These are phyloP conservation scores for Chromoteleia sp. DNA, from an alignment of 2,888 invertebrate genomes.

Conservation along the genomic window DNA sequence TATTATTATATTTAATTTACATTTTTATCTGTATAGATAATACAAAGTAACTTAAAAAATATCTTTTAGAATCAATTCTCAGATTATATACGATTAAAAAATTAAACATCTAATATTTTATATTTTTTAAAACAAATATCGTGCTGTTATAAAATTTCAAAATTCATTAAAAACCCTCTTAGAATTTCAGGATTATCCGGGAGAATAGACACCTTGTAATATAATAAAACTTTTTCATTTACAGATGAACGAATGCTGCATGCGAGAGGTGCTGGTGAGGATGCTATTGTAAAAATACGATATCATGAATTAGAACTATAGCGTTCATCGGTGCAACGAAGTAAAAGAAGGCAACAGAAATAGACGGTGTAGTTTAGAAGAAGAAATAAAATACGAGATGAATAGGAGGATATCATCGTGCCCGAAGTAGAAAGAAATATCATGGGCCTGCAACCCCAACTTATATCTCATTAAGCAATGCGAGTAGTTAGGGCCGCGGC, in stretches of 20 bases:
- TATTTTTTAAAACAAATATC: too few species aligned
- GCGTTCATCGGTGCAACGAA: constrained; percentile 73
- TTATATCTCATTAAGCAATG: constrained; percentile 83
- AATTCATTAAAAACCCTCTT: too few species aligned
- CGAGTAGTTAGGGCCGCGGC: constrained; percentile 85
- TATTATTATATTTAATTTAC: too few species aligned
- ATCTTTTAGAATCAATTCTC: too few species aligned
- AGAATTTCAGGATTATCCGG: too few species aligned
- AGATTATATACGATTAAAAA: too few species aligned
- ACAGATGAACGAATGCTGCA: constrained; percentile 81
- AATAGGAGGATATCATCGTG: constrained; percentile 49
- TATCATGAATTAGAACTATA: constrained; percentile 79
- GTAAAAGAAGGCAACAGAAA: constrained; percentile 37
- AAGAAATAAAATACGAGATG: constrained; percentile 48
- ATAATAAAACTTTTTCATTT: too few species aligned
- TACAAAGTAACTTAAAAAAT: too few species aligned
- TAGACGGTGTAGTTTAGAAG: constrained; percentile 42
- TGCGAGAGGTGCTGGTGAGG: constrained; percentile 75
- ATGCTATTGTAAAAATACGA: constrained; percentile 77
- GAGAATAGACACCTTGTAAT: too few species aligned
- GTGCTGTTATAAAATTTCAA: too few species aligned
- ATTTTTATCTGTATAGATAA: too few species aligned
- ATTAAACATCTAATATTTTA: too few species aligned
- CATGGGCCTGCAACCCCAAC: constrained; percentile 80
- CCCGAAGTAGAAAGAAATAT: constrained; percentile 70